These are phyloP conservation scores for Trachops cirrhosus DNA, from an alignment of 2,797 vertebrate species.

Conservation along the genomic window DNA sequence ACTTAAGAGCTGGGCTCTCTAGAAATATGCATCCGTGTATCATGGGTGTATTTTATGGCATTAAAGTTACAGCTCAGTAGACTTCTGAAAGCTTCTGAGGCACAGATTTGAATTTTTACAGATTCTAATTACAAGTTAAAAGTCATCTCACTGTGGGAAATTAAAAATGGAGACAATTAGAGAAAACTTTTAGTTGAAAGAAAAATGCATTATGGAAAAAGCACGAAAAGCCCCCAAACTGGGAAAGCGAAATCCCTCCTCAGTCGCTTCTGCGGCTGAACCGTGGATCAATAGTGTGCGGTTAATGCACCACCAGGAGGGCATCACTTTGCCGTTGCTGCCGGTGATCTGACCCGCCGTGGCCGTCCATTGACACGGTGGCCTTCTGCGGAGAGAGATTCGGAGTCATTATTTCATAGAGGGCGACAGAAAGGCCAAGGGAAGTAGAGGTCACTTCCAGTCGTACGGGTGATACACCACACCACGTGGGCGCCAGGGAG, in stretches of 20 bases:
- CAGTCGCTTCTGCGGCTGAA: slow-evolving; percentile 81
- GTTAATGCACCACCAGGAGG: slow-evolving; percentile 87
- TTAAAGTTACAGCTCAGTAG: slow-evolving; percentile 66
- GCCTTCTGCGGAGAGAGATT: slow-evolving; percentile 82
- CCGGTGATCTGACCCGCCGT: slow-evolving; percentile 83
- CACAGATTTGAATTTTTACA: slow-evolving; percentile 72
- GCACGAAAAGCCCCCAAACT: slow-evolving; percentile 78
- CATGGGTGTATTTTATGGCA: slow-evolving; percentile 64
- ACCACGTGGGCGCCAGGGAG: slow-evolving; percentile 17
- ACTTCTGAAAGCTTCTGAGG: slow-evolving; percentile 73
- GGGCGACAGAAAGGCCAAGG: slow-evolving; percentile 60
- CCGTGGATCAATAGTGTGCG: slow-evolving; percentile 85
- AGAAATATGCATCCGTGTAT: slow-evolving; percentile 58
- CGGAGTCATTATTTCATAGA: slow-evolving; percentile 81
- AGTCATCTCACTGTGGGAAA: slow-evolving; percentile 78
- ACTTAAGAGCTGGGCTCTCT: slow-evolving; percentile 20
- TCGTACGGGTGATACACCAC: not conserved
- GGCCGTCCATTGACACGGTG: slow-evolving; percentile 83
- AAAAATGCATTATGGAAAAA: slow-evolving; percentile 82
- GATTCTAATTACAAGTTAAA: slow-evolving; percentile 78
- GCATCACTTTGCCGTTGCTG: slow-evolving; percentile 86
- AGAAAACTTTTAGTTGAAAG: slow-evolving; percentile 81
- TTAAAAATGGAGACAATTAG: slow-evolving; percentile 84
- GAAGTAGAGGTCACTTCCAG: slow-evolving; percentile 61
- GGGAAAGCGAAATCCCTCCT: slow-evolving; percentile 80